Evolutionary conservation across 2,113 vertebrate genomes (phyloP).

Genomic region (Sinocyclocheilus maitianheensis): DNA sequence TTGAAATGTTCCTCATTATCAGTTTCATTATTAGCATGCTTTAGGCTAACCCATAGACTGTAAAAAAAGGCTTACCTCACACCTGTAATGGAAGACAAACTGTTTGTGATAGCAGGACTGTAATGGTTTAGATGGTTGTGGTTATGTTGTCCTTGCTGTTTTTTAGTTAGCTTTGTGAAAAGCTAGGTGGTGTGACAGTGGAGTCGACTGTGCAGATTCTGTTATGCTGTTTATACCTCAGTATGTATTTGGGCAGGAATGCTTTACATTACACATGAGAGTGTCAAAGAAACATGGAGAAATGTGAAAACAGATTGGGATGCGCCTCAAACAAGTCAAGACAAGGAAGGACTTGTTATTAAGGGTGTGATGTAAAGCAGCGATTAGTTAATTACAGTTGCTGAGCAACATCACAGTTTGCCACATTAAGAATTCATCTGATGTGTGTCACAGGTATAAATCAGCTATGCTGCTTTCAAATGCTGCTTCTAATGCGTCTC

Average conservation of each 20-base stretch:
- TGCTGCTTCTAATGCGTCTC: not conserved
- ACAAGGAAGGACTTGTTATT: not conserved
- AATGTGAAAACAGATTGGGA: not conserved
- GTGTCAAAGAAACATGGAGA: not conserved
- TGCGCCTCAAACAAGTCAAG: not conserved
- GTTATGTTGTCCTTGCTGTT: not conserved
- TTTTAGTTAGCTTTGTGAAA: not conserved
- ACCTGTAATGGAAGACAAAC: not conserved
- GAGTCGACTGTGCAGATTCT: not conserved
- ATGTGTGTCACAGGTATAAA: not conserved
- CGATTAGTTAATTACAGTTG: not conserved
- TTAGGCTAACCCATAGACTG: not conserved
- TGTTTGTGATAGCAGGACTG: not conserved
- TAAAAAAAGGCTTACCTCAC: not conserved
- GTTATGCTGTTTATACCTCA: not conserved
- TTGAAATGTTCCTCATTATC: not conserved
- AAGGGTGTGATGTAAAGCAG: not conserved
- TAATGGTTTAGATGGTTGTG: not conserved
- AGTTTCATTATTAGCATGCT: not conserved
- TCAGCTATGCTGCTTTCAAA: not conserved
- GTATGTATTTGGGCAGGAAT: not conserved
- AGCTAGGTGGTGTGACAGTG: not conserved
- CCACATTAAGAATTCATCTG: not conserved
- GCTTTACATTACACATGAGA: not conserved
- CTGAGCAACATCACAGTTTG: not conserved